Conservation (phyloP, 1,140 invertebrate species). For the Matsumurasca onukii region DNA sequence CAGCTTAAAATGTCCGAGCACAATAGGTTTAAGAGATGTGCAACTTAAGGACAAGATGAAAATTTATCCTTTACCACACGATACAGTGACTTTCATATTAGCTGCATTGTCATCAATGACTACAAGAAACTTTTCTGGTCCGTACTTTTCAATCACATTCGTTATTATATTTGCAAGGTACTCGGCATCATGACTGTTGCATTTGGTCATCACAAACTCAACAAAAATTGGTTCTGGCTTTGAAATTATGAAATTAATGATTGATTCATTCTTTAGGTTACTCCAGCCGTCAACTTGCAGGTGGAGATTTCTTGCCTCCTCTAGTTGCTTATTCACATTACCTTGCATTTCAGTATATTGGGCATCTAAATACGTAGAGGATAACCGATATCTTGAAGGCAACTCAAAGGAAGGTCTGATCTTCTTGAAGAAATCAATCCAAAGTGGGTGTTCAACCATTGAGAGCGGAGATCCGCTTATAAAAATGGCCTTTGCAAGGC, state of each 20-base stretch:
- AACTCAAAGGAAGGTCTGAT: slow-evolving; percentile 30
- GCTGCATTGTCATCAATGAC: slow-evolving; percentile 42
- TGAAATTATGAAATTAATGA: slow-evolving; percentile 44
- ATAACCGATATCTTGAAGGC: slow-evolving; percentile 31
- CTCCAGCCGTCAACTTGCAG: slow-evolving; percentile 45
- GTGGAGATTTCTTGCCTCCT: slow-evolving; percentile 29
- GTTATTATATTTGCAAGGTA: slow-evolving; percentile 40
- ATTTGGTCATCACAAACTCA: slow-evolving; percentile 37
- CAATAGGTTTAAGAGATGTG: slow-evolving; percentile 29
- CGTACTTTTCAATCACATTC: slow-evolving; percentile 41
- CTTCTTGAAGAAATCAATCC: slow-evolving; percentile 37
- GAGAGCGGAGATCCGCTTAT: slow-evolving; percentile 34
- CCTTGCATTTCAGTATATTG: slow-evolving; percentile 33
- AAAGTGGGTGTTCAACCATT: slow-evolving; percentile 37
- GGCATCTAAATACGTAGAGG: slow-evolving; percentile 34
- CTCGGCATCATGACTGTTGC: slow-evolving; percentile 39
- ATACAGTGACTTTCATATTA: slow-evolving; percentile 40
- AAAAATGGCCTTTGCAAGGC: slow-evolving; percentile 34
- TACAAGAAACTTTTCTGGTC: slow-evolving; percentile 40
- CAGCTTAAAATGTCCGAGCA: slow-evolving; percentile 30
- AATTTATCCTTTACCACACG: slow-evolving; percentile 39
- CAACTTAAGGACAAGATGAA: slow-evolving; percentile 20
- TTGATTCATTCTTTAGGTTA: slow-evolving; percentile 42
- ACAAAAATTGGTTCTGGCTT: slow-evolving; percentile 44
- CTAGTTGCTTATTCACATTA: not conserved